Evolutionary conservation across 35 echinoderm and acorn worm species (phyloP).

Genomic region (Apostichopus japonicus): DNA sequence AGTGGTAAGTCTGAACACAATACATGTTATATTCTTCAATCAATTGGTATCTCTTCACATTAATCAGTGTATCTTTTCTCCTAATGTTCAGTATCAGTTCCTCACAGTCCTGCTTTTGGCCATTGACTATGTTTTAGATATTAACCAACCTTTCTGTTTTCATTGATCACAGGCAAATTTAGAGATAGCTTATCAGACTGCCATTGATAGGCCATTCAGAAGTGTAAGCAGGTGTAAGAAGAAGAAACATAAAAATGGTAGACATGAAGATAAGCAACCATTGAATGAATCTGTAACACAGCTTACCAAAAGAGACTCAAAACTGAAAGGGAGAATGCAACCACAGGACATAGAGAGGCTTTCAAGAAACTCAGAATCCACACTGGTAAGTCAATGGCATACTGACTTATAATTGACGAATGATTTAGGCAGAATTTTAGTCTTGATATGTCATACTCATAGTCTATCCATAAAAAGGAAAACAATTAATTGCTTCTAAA

Average conservation of each 20-base stretch:
- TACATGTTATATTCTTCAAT: not conserved
- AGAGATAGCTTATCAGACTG: slow-evolving; percentile 35
- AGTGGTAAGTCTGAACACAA: slow-evolving; percentile 40
- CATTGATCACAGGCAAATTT: slow-evolving; percentile 2
- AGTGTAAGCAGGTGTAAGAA: not conserved
- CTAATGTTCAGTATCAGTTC: no score
- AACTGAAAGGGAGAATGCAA: slow-evolving; percentile 34
- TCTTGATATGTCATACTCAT: no score
- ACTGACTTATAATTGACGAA: not conserved
- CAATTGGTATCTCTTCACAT: no score
- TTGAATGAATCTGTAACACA: not conserved
- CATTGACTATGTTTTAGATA: no score
- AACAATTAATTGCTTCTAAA: no score
- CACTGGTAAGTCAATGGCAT: not conserved
- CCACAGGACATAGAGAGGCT: slow-evolving; percentile 14
- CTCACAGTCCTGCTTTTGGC: no score
- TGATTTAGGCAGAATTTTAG: no score
- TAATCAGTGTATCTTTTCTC: no score
- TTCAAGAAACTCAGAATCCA: slow-evolving; percentile 19
- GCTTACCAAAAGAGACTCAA: slow-evolving; percentile 17
- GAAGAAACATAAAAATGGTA: not conserved
- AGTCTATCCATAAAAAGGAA: no score
- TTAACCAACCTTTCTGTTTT: no score
- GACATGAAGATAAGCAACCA: not conserved
- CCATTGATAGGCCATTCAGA: slow-evolving; percentile 29